Base-by-base conservation (phyloP, 2,888 invertebrate genomes). In the Falcaria lacertinaria region DNA sequence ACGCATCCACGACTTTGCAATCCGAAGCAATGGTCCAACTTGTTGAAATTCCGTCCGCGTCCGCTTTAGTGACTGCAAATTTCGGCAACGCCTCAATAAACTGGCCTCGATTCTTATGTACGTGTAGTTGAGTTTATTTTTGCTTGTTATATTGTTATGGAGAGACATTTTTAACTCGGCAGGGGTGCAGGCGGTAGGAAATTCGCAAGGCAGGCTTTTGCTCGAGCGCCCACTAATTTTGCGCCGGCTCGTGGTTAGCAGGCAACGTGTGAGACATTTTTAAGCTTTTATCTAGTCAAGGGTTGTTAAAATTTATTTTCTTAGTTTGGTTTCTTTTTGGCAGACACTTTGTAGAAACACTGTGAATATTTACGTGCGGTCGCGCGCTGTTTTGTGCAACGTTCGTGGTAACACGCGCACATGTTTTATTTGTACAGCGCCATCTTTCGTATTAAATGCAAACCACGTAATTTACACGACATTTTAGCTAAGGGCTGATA, bases 11-110 rank as follows among this genome's bases (percentile, higher is more conserved):
- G 62, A 58, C 67, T 61, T 62, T 66, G 69, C 64, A 68, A 69
- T 64, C 64, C 57, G 51, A 73, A 74, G 61, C 72, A 68, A 68
- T 72, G 71, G 74, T 73, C 80, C 76, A 80, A 85, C 87, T 88
- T 87, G 87, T 87, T 88, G 87, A 85, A 87, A 88, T 88, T 88
- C 87, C 82, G 76, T 65, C 76, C 75, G 65, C 82, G 84, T 85
- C 66, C 80, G 75, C 68, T 72, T 69, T 66, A 67, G 71, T 72
- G 60, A 67, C 71, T 64, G 72, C 73, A 80, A 80, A 74, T 78
- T 74, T 81, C 76, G 69, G 65, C 65, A 64, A 59, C 64, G 50
- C 59, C 49, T 49, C 50, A 47, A 46, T 50, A 43, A 62, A 57
- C 53, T 51, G 47, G 51, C 41, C 50, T 59, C 68, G 64, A 64